These are phyloP conservation scores for Poecile montanus DNA, from an alignment of 2,797 vertebrate species.

Conservation along the genomic window DNA sequence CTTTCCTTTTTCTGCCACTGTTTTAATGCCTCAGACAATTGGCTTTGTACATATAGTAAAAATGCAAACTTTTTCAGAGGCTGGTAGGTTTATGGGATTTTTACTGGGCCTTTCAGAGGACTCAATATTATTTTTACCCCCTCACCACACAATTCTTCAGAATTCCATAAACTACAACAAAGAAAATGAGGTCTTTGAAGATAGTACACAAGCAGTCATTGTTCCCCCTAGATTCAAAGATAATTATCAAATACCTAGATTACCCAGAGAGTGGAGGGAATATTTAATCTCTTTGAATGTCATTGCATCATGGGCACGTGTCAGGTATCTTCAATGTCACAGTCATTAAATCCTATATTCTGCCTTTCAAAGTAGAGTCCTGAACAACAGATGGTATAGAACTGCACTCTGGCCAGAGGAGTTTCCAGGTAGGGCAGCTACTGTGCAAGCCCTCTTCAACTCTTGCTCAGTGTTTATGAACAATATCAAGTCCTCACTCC, in stretches of 20 bases:
- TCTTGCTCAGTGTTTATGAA: not conserved
- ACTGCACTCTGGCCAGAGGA: not conserved
- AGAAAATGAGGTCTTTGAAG: not conserved
- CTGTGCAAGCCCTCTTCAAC: not conserved
- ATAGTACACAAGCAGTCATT: not conserved
- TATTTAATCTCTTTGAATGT: not conserved
- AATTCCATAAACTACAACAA: not conserved
- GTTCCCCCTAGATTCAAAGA: not conserved
- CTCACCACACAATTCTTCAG: not conserved
- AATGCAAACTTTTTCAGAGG: not conserved
- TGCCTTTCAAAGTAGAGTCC: not conserved
- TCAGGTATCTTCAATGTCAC: not conserved
- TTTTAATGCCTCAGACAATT: not conserved
- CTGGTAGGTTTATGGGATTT: not conserved
- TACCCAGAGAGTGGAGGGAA: not conserved
- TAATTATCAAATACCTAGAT: conserved; percentile 12
- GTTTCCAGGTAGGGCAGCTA: not conserved
- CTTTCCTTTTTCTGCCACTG: not conserved
- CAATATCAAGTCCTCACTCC: not conserved
- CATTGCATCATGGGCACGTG: not conserved
- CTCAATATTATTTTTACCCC: not conserved
- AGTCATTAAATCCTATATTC: not conserved
- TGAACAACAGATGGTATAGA: not conserved
- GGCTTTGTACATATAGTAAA: not conserved
- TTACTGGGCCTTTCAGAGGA: not conserved